Evolutionary conservation across 2,888 invertebrate species (phyloP).

Genomic region (Melieria picta): DNA sequence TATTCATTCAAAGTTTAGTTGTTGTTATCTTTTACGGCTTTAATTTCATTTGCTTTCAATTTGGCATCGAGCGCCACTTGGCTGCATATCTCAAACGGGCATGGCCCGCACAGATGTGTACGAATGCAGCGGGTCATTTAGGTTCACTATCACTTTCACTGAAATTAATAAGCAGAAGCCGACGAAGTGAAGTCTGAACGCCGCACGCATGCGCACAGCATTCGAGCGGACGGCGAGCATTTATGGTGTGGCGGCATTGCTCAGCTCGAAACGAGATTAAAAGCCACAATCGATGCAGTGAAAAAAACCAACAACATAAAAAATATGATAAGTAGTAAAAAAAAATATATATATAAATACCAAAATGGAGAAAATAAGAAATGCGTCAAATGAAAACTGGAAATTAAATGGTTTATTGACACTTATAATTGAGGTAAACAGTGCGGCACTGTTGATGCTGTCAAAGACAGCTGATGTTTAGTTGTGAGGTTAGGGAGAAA

Average conservation of each 20-base stretch:
- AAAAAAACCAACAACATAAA: not conserved
- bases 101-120: no score
- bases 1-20: no score
- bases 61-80: no score
- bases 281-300: conserved; percentile 6
- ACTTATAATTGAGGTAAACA: no score
- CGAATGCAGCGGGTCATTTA: conserved; percentile 52
- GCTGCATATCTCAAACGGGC: no score
- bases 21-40: no score
- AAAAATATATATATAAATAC: not conserved
- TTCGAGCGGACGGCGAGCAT: not conserved
- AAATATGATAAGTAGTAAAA: not conserved
- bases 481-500: no score
- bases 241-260: not conserved
- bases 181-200: not conserved
- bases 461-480: no score
- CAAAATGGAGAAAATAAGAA: not conserved
- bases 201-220: not conserved
- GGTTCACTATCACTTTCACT: conserved; percentile 66
- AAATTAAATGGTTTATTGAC: no score
- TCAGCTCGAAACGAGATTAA: conserved; percentile 12
- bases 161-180: conserved; percentile 15
- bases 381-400: no score
- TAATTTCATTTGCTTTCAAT: no score
- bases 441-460: no score